Conservation (phyloP, 2,113 vertebrate genomes). For the Xyliphius kryptos region DNA sequence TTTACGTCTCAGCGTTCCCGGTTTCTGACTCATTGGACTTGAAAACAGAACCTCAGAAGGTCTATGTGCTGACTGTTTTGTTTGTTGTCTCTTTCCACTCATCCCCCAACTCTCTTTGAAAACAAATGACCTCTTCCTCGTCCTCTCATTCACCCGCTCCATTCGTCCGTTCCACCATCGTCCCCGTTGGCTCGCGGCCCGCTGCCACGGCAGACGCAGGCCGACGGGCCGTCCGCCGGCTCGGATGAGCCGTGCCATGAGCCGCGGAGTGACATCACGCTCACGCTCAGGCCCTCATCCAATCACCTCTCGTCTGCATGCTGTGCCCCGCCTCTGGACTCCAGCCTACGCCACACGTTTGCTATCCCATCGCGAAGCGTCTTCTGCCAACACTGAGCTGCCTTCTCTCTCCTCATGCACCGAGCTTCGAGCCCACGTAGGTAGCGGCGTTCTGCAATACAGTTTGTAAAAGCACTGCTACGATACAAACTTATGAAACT, state of each 20-base stretch:
- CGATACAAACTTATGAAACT: too few relatives aligned
- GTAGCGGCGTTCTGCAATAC: constrained; percentile 20
- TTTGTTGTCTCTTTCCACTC: constrained; percentile 67
- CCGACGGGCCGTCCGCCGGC: constrained; percentile 33
- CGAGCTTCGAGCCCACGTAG: constrained; percentile 36
- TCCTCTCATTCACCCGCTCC: constrained; percentile 49
- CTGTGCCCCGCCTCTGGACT: constrained; percentile 42
- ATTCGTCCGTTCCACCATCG: constrained; percentile 19
- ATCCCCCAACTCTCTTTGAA: constrained; percentile 62
- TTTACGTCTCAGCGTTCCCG: constrained; percentile 74
- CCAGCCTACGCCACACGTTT: constrained; percentile 42
- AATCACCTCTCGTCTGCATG: constrained; percentile 44
- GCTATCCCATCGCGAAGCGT: constrained; percentile 40
- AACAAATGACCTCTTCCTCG: constrained; percentile 46
- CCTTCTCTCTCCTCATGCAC: constrained; percentile 24
- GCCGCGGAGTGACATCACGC: constrained; percentile 39
- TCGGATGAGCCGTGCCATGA: constrained; percentile 42
- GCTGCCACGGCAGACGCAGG: constrained; percentile 32
- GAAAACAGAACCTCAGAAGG: constrained; percentile 46
- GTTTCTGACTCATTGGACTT: constrained; percentile 45
- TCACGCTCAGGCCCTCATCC: constrained; percentile 40
- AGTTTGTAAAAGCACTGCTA: too few relatives aligned
- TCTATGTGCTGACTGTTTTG: constrained; percentile 70
- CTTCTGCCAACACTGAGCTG: constrained; percentile 44
- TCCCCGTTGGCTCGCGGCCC: neutral